These are phyloP conservation scores for Tenualosa ilisha DNA, from an alignment of 2,797 vertebrate genomes.

Conservation along the genomic window DNA sequence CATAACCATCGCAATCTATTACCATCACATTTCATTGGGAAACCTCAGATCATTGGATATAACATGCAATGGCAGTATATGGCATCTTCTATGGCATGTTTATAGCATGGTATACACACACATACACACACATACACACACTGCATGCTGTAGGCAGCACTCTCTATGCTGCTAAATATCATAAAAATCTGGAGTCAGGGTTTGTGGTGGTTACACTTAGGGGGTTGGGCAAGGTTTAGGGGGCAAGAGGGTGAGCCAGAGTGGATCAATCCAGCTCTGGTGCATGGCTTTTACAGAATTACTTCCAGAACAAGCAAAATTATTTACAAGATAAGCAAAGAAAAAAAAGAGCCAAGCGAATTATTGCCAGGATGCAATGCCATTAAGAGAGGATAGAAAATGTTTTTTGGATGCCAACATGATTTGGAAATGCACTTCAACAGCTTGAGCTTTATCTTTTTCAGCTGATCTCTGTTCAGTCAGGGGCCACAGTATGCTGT, in stretches of 20 bases:
- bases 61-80: neutral
- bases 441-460: neutral
- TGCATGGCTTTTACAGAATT: neutral
- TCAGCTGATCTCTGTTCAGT: neutral
- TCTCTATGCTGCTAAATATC: neutral
- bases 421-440: neutral
- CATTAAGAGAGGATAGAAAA: neutral
- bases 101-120: neutral
- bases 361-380: neutral
- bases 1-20: neutral
- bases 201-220: neutral
- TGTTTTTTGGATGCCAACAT: neutral
- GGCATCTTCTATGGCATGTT: neutral
- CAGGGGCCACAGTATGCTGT: neutral
- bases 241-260: neutral
- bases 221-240: neutral
- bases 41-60: neutral
- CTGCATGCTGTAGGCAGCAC: neutral
- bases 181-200: neutral
- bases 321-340: conserved; percentile 7
- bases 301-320: conserved; percentile 15
- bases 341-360: neutral
- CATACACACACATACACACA: neutral
- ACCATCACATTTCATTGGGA: neutral
- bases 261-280: neutral